Base-by-base conservation (phyloP, 2,888 invertebrate species). In the Cartodere bifasciata region DNA sequence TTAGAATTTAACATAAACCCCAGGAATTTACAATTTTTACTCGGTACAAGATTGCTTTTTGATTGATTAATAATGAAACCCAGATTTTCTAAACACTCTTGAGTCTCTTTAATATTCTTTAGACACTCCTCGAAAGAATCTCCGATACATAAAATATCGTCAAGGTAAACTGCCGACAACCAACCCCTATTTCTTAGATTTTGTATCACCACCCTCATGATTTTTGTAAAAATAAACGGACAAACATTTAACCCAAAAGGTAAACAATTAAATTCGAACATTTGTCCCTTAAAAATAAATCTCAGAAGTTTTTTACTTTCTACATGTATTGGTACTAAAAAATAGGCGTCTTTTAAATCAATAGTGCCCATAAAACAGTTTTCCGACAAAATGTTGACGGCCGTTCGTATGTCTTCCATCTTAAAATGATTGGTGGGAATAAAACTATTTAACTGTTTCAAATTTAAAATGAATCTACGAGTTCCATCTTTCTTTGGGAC, bases 181-280 rank as follows among this genome's bases (percentile, higher is more conserved):
- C 39, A 28, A 16, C 40, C 40, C 21, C 31, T 13, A 23, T 21
- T n/a, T 32, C 42, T 29, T 12, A 46, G 30, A 5, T 9, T 10
- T 5, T 23, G 21, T 2, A 39, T 17, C 5, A 45, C 33, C 9
- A 45, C 42, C 29, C 40, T 46, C 22, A 47, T 23, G 6, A 49
- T 14, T 33, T 51, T 49, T 13, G 48, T 49, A 35, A 49, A 49
- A 7, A 43, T 27, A 27, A 25, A 48, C 9, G 49, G 46, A 2
- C 41, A 41, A n/a, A 39, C 31, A 3, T 36, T 41, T 4, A 49
- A 15, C 6, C 47, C 46, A 29, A 47, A 47, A 5, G 48, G 48
- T 11, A 47, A 29, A 16, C 42, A 45, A 2, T 21, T 35, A 34
- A 46, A 50, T 27, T 47, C 42, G 29, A 35, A 49, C 4, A 40